Percentiles rank a stretch among this genome's conserved stretches.
phyloP scores from a whole-genome alignment of 2,888 invertebrate species.

The Acanthopleura granulata region DNA sequence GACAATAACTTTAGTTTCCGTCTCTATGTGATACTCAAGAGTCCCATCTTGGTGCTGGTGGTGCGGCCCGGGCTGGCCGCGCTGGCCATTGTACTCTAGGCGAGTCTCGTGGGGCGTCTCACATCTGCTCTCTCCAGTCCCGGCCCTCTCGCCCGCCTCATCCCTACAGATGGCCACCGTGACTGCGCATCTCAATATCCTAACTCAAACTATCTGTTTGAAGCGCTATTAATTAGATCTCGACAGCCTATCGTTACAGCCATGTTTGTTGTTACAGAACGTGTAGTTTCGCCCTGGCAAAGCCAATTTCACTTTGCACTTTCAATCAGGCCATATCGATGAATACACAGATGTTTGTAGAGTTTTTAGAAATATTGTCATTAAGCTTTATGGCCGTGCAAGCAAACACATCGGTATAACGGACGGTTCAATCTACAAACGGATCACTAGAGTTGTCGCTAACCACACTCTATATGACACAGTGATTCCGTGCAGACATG shows the following conservation, averaged over 20 bases:
- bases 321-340: not conserved
- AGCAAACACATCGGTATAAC: not conserved
- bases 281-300: not conserved
- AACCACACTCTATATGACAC: too few species aligned
- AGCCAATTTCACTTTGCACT: not conserved
- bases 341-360: not conserved
- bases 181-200: slow-evolving; percentile 16
- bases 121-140: not conserved
- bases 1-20: not conserved
- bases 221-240: not conserved
- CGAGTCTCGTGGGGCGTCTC: not conserved
- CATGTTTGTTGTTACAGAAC: not conserved
- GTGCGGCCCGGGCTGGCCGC: not conserved
- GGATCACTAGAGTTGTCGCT: too few species aligned
- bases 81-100: not conserved
- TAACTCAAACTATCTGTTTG: slow-evolving; percentile 11
- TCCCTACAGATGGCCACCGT: slow-evolving; percentile 13
- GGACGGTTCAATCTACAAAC: too few species aligned
- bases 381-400: not conserved
- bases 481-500: too few species aligned
- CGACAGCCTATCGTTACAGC: not conserved
- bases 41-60: not conserved
- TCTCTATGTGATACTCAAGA: not conserved
- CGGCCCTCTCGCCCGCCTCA: not conserved
- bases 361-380: not conserved